These are phyloP conservation scores for Pachymerium ferrugineum DNA, from an alignment of 2,888 invertebrate species.

Conservation along the genomic window DNA sequence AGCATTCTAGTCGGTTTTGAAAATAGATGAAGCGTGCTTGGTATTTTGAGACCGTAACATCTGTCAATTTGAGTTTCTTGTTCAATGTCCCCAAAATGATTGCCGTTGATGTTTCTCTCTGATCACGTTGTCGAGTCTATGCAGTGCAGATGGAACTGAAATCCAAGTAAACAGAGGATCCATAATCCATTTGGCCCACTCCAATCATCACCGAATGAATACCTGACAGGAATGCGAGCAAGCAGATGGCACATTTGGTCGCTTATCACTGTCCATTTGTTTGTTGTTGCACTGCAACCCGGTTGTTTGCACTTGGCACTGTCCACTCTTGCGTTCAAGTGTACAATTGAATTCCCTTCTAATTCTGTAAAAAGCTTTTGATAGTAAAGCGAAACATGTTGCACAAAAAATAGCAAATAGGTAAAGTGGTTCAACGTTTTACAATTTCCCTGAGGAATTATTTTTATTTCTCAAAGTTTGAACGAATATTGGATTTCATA, in stretches of 20 bases:
- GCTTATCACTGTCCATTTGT: conserved; percentile 13
- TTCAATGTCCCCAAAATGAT: conserved; percentile 13
- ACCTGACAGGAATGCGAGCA: not conserved
- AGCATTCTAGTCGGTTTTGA: not conserved
- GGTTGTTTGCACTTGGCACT: not conserved
- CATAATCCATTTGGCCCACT: conserved; percentile 8
- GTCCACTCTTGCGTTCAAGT: conserved; percentile 13
- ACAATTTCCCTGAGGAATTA: no score
- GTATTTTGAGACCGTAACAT: not conserved
- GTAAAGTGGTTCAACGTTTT: no score
- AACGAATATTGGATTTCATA: no score
- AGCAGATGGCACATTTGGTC: conserved; percentile 2
- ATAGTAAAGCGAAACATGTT: not conserved
- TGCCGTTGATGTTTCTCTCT: not conserved
- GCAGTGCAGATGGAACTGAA: not conserved
- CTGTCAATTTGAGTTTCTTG: conserved; percentile 13
- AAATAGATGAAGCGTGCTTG: not conserved
- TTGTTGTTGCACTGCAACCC: not conserved
- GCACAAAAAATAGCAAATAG: not conserved
- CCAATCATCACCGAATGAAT: not conserved
- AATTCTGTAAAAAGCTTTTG: conserved; percentile 3
- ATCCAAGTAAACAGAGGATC: not conserved
- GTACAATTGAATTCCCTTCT: conserved; percentile 4
- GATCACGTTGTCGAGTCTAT: conserved; percentile 13
- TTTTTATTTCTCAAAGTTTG: no score